Percentiles rank a stretch among this genome's conserved stretches.
These are phyloP conservation scores for Morus bassanus DNA, from an alignment of 2,797 vertebrate species.

Conservation along the genomic window DNA sequence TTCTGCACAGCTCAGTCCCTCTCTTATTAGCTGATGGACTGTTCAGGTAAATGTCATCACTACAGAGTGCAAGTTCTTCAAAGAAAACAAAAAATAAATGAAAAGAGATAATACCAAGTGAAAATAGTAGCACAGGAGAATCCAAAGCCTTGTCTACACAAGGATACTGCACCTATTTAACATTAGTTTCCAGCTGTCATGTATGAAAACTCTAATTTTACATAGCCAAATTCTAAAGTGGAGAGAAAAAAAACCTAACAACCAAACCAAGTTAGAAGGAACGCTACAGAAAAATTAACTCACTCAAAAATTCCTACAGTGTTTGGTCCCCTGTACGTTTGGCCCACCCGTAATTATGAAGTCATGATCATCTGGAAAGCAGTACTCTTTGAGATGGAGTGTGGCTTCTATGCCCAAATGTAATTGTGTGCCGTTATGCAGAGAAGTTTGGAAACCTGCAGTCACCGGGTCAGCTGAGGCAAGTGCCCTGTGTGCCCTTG, in stretches of 20 bases:
- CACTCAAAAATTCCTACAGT: background rate
- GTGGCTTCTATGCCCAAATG: background rate
- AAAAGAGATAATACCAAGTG: background rate
- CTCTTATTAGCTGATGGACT: background rate
- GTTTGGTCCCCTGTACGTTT: background rate
- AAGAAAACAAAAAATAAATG: background rate
- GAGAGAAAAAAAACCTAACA: background rate
- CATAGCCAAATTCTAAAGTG: background rate
- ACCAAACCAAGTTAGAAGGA: background rate
- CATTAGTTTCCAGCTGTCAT: background rate
- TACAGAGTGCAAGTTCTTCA: background rate
- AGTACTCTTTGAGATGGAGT: background rate
- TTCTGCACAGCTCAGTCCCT: background rate
- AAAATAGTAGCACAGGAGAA: background rate
- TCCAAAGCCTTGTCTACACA: background rate
- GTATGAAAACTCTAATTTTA: background rate
- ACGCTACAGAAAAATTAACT: background rate
- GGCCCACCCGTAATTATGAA: background rate
- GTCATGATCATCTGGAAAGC: background rate
- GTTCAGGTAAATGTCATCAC: background rate
- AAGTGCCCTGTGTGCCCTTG: background rate
- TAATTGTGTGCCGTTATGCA: background rate
- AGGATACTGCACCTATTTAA: background rate
- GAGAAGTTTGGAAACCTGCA: background rate
- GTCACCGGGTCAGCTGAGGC: background rate